Evolutionary conservation across 1,140 invertebrate genomes (phyloP), one percentile per base, ranked within the genome.

Genomic region (Coelopa frigida): DNA sequence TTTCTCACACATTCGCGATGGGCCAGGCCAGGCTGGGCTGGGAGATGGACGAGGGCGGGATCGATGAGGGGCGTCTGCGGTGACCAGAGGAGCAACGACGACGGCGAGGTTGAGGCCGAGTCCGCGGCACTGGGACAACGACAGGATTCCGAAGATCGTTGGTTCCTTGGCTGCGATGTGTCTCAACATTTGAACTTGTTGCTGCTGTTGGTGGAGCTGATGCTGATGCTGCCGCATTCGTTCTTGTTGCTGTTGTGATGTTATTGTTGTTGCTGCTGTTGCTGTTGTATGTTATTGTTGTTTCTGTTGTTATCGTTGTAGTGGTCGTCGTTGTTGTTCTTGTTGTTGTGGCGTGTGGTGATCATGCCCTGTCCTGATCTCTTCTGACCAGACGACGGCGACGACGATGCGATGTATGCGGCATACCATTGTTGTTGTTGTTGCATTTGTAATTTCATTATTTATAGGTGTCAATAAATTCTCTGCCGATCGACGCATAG

Each of bases 401-500:
- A 17, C 24, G 15, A 17, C 38, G 24, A 14, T 18, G 39, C 12
- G 24, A n/a, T 41, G 11, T 12, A 14, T 11, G 12, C 37, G 17
- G 7, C 33, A 24, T 29, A 4, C 4, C 33, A 35, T 18, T 35
- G n/a, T 12, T 6, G 20, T 44, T 26, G 44, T 17, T 49, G 21
- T 35, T 49, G 17, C 46, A 27, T 40, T 5, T 24, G 35, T 44
- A 50, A 46, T 46, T 39, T 46, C 44, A 44, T 50, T 44, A 50
- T 50, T 50, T 50, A 50, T 50, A 37, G 49, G 49, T 50, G 49
- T 50, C 49, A 50, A 50, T 50, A 50, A 49, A 49, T 45, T 44
- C n/a, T n/a, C n/a, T n/a, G n/a, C n/a, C n/a, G n/a, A n/a, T n/a
- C n/a, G n/a, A n/a, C n/a, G n/a, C n/a, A n/a, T n/a, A n/a, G n/a